Percentiles rank a stretch among this genome's conserved stretches.
phyloP scores from a whole-genome alignment of 1,140 invertebrate genomes.

The Maniola jurtina region DNA sequence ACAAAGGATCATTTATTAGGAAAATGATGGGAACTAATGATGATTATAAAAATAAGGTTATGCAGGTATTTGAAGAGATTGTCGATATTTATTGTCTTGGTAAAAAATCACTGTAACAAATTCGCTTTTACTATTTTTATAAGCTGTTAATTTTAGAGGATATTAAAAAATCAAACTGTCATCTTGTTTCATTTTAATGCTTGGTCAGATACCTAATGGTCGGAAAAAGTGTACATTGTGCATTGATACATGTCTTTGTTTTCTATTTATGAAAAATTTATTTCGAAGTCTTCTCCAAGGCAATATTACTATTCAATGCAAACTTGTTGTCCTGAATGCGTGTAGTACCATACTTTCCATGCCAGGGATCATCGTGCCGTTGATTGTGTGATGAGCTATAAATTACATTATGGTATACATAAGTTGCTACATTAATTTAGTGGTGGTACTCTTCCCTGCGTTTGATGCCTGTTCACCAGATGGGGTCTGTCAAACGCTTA shows the following conservation, averaged over 20 bases:
- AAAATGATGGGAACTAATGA: constrained; percentile 52
- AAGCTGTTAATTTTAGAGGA: neutral
- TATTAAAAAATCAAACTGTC: neutral
- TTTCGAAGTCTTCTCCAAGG: constrained; percentile 2
- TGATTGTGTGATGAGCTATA: constrained; percentile 28
- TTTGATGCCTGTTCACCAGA: no score
- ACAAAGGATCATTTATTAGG: constrained; percentile 59
- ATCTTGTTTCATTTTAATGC: no score
- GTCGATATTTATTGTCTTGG: constrained; percentile 48
- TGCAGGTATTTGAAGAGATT: constrained; percentile 64
- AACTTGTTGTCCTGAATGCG: constrained; percentile 56
- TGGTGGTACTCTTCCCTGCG: no score
- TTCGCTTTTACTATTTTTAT: neutral
- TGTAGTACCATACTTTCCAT: constrained; percentile 57
- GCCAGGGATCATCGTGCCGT: constrained; percentile 57
- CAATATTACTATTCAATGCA: constrained; percentile 14
- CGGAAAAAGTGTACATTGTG: no score
- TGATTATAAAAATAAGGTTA: constrained; percentile 51
- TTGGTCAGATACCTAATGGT: no score
- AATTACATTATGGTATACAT: no score
- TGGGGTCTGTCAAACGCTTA: no score
- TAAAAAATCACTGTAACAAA: neutral
- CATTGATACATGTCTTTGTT: no score
- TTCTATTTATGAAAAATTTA: neutral
- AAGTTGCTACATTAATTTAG: no score